phyloP scores from a whole-genome alignment of 2,797 vertebrate genomes.

The Corythornis leucogaster region DNA sequence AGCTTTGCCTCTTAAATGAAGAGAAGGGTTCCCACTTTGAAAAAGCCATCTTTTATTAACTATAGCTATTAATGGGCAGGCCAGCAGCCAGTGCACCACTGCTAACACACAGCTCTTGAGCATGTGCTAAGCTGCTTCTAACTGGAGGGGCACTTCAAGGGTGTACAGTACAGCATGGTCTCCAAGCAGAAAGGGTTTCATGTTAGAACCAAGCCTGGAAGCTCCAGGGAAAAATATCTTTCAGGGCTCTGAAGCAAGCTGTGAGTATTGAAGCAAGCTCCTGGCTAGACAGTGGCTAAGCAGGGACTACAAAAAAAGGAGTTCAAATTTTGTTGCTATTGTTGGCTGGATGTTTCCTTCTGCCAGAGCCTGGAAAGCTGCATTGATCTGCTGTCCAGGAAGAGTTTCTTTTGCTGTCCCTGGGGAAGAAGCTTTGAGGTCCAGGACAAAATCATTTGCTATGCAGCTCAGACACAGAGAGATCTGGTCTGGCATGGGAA shows the following conservation, averaged over 20 bases:
- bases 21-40: background rate
- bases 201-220: background rate
- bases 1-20: background rate
- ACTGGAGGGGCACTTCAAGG: background rate
- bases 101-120: background rate
- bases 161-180: rapidly evolving
- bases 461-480: background rate
- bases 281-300: background rate
- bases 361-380: background rate
- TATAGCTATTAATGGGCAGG: background rate
- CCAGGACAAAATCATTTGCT: background rate
- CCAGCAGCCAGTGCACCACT: background rate
- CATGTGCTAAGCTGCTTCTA: background rate
- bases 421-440: background rate
- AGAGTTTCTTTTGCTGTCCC: background rate
- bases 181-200: background rate
- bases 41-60: background rate
- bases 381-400: rapidly evolving
- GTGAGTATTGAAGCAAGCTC: background rate
- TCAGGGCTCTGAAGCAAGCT: background rate
- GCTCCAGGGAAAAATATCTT: background rate
- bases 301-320: background rate
- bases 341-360: background rate
- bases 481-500: background rate
- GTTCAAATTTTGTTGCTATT: rapidly evolving